Conservation (phyloP, 2,888 invertebrate genomes). For the Laspeyria flexula region DNA sequence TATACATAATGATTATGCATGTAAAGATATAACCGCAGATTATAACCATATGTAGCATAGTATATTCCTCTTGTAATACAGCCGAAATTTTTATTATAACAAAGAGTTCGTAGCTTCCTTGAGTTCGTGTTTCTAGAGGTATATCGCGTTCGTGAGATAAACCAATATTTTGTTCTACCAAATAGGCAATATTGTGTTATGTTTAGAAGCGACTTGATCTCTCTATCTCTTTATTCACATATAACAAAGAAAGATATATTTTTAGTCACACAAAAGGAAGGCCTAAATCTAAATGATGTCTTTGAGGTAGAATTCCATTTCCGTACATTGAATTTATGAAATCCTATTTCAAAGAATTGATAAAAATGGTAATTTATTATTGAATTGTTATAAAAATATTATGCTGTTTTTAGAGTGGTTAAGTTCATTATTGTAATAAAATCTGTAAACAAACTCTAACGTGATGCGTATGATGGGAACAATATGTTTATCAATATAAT, state of each 20-base stretch:
- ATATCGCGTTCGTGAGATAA: slow-evolving; percentile 22
- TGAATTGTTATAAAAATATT: background rate
- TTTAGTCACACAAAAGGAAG: background rate
- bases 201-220: slow-evolving; percentile 34
- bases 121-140: slow-evolving; percentile 1
- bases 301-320: slow-evolving; percentile 1
- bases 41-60: background rate
- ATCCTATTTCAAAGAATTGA: too few relatives aligned
- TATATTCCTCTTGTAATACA: background rate
- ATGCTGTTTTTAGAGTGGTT: background rate
- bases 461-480: too few relatives aligned
- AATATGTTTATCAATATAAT: too few relatives aligned
- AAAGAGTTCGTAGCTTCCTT: background rate
- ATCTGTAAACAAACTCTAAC: too few relatives aligned
- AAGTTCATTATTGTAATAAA: too few relatives aligned
- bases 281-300: background rate
- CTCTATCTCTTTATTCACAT: slow-evolving; percentile 24
- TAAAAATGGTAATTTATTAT: too few relatives aligned
- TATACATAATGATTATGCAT: too few relatives aligned
- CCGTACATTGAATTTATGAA: background rate
- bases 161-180: slow-evolving; percentile 32
- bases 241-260: slow-evolving; percentile 19
- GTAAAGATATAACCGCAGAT: too few relatives aligned
- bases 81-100: slow-evolving; percentile 4
- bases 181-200: slow-evolving; percentile 41